A percentile compares a stretch with the other conserved stretches of the same genome.
phyloP scores from a whole-genome alignment of 2,113 vertebrate genomes.

The Procapra przewalskii region DNA sequence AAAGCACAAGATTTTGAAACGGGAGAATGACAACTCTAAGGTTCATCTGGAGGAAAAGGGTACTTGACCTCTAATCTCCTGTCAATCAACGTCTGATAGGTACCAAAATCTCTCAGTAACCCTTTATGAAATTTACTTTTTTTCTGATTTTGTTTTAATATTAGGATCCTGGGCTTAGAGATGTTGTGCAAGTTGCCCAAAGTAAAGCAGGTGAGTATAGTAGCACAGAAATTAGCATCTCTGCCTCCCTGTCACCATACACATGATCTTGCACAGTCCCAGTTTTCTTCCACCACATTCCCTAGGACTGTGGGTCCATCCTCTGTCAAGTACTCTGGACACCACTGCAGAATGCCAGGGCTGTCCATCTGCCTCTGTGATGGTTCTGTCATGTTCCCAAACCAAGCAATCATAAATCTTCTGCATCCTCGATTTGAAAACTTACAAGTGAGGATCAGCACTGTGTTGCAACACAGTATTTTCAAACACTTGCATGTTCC shows the following conservation, averaged over 20 bases:
- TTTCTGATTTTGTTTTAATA: not conserved
- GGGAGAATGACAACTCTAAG: not conserved
- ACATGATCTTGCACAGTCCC: accelerated
- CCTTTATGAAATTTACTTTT: not conserved
- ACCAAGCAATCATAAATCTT: not conserved
- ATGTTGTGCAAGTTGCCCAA: not conserved
- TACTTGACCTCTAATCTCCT: not conserved
- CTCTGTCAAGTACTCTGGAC: too few relatives aligned
- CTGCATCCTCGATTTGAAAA: not conserved
- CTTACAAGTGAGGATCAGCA: not conserved
- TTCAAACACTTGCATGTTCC: not conserved
- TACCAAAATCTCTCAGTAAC: not conserved
- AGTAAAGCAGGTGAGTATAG: not conserved
- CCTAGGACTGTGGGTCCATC: accelerated
- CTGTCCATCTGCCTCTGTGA: not conserved
- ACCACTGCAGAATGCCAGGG: not conserved
- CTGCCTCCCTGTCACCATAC: not conserved
- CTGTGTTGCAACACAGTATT: accelerated
- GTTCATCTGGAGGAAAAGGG: not conserved
- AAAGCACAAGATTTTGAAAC: not conserved
- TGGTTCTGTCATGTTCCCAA: not conserved
- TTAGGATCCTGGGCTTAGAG: not conserved
- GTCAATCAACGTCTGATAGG: not conserved
- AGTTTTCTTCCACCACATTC: not conserved
- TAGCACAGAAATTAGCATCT: not conserved